Conservation (phyloP, 2,797 vertebrate species). For the Triplophysa bombifrons region DNA sequence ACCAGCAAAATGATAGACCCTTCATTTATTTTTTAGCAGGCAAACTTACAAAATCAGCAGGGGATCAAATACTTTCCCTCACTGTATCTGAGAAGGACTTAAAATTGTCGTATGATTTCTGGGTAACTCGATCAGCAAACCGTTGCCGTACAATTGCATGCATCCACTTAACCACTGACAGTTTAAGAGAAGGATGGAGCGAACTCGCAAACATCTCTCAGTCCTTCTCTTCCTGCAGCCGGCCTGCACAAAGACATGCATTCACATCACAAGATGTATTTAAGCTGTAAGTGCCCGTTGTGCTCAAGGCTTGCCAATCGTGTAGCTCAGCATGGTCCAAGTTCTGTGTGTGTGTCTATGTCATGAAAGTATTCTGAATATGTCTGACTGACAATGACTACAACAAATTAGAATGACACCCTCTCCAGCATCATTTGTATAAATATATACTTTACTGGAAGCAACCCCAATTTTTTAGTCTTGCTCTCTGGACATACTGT, state of each 20-base stretch:
- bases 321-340: too few relatives aligned
- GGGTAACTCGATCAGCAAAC: conserved; percentile 64
- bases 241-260: conserved; percentile 71
- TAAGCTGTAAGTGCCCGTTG: conserved; percentile 76
- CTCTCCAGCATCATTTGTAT: background rate
- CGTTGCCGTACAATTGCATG: conserved; percentile 75
- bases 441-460: background rate
- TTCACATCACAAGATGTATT: conserved; percentile 79
- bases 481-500: background rate
- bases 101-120: conserved; percentile 41
- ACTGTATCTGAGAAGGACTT: background rate
- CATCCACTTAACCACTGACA: conserved; percentile 67
- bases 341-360: background rate
- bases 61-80: too few relatives aligned
- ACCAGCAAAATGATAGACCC: too few relatives aligned
- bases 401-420: background rate
- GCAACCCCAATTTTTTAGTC: background rate
- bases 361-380: background rate
- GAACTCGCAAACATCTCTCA: conserved; percentile 35
- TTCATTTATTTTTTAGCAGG: too few relatives aligned
- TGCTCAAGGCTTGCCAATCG: conserved; percentile 55
- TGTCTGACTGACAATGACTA: background rate
- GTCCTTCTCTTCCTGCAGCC: conserved; percentile 56
- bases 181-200: conserved; percentile 60
- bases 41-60: too few relatives aligned